Percentiles rank a stretch among this genome's conserved stretches.
Evolutionary conservation across 1,140 invertebrate species (phyloP).

Genomic region (Oreohelix idahoensis): DNA sequence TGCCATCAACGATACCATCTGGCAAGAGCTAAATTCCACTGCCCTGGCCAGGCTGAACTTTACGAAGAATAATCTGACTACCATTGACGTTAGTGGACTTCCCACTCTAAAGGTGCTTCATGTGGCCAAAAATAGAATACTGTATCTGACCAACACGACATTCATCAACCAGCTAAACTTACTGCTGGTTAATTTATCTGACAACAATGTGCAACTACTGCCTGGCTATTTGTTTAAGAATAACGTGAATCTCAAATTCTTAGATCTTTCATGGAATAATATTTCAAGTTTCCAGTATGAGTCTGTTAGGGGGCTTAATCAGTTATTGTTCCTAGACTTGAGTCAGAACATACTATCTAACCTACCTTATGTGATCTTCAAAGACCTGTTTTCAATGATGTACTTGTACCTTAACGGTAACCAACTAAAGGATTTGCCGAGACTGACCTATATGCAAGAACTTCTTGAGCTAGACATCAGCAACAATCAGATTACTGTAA

Average conservation of each 20-base stretch:
- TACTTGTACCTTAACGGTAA: neutral
- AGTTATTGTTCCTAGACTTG: constrained; percentile 8
- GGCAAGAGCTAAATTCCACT: constrained; percentile 1
- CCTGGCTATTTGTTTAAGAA: neutral
- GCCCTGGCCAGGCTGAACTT: neutral
- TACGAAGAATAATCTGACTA: neutral
- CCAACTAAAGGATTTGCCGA: neutral
- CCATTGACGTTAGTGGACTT: neutral
- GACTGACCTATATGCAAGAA: neutral
- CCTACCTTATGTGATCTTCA: neutral
- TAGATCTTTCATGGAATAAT: neutral
- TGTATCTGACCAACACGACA: neutral
- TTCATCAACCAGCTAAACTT: neutral
- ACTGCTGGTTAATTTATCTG: neutral
- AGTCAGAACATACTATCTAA: neutral
- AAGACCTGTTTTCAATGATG: neutral
- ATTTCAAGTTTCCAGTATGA: neutral
- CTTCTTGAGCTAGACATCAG: neutral
- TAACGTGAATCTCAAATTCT: neutral
- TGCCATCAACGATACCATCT: neutral
- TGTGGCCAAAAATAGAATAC: neutral
- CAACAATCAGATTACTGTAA: neutral
- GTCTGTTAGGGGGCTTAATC: neutral
- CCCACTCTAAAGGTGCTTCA: neutral
- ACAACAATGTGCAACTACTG: neutral